phyloP scores from a whole-genome alignment of 2,888 invertebrate species.

The Diplolepis rosae region DNA sequence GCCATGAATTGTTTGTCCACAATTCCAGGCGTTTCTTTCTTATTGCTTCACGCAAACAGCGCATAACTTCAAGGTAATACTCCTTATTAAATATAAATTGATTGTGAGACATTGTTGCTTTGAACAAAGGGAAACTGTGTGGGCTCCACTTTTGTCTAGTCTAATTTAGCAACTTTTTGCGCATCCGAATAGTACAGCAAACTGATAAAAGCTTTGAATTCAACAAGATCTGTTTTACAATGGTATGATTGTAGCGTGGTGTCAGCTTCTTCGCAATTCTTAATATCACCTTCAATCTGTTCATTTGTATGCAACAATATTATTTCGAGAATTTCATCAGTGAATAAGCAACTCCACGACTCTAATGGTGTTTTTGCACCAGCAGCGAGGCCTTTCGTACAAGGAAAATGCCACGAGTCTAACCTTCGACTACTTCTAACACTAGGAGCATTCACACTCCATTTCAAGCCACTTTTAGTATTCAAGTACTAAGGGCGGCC shows the following conservation, averaged over 20 bases:
- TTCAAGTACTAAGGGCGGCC: not conserved
- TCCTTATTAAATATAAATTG: not conserved
- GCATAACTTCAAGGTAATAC: too few relatives aligned
- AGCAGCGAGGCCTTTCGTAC: not conserved
- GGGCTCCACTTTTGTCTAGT: not conserved
- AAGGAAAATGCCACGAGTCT: not conserved
- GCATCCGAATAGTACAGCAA: not conserved
- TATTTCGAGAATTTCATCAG: not conserved
- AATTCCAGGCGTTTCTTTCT: too few relatives aligned
- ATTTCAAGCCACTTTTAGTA: not conserved
- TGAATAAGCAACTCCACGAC: not conserved
- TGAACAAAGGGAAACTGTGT: not conserved
- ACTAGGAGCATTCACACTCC: too few relatives aligned
- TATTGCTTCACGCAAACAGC: too few relatives aligned
- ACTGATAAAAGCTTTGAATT: not conserved
- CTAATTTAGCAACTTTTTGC: not conserved
- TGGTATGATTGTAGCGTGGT: not conserved
- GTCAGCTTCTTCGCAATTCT: not conserved
- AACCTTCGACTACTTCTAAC: not conserved
- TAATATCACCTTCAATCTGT: not conserved
- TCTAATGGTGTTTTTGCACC: not conserved
- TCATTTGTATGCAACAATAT: not conserved
- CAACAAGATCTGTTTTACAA: not conserved
- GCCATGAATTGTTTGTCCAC: too few relatives aligned
- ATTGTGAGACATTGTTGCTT: not conserved